Conservation (phyloP, 2,888 invertebrate species). For the Periphyllus acericola region DNA sequence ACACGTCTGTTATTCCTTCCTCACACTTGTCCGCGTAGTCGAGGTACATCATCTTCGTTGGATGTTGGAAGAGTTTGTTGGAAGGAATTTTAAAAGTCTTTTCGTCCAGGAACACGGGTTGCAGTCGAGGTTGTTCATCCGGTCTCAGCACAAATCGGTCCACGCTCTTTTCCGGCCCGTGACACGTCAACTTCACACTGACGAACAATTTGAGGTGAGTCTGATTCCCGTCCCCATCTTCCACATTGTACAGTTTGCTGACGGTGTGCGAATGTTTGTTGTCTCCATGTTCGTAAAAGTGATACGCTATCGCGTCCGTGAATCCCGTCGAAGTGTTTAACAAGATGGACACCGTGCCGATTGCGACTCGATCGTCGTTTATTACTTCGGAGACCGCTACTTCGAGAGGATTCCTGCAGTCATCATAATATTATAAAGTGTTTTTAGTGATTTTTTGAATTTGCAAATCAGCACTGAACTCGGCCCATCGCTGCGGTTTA, state of each 20-base stretch:
- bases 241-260: too few species aligned
- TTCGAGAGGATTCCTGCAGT: background rate
- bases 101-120: background rate
- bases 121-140: background rate
- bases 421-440: too few species aligned
- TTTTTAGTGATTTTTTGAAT: too few species aligned
- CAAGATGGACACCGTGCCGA: background rate
- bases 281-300: constrained; percentile 19
- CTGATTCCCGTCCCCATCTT: background rate
- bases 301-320: constrained; percentile 13
- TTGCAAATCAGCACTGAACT: too few species aligned
- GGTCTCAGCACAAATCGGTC: background rate
- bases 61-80: too few species aligned
- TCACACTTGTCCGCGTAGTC: background rate
- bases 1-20: too few species aligned
- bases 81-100: background rate
- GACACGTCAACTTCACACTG: background rate
- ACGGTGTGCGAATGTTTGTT: background rate
- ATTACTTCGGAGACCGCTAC: background rate
- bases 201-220: background rate
- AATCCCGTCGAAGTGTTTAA: background rate
- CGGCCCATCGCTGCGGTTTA: too few species aligned
- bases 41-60: background rate
- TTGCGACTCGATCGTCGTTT: too few species aligned
- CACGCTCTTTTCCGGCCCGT: background rate